phyloP scores from a whole-genome alignment of 2,888 invertebrate genomes.

The Tribolium freemani region DNA sequence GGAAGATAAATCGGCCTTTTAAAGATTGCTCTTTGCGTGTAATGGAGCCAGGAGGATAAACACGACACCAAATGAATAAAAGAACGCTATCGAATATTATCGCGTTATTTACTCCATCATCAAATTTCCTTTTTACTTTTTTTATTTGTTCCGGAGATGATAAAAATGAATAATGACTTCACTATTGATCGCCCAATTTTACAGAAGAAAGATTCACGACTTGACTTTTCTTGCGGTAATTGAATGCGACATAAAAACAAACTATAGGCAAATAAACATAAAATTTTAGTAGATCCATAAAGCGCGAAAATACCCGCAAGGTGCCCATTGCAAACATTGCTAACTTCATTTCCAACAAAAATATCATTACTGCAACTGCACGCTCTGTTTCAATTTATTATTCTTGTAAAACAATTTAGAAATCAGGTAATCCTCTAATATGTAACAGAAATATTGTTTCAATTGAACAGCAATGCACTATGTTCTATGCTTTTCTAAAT shows the following conservation, averaged over 20 bases:
- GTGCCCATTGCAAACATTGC: background rate
- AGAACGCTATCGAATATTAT: slow-evolving; percentile 3
- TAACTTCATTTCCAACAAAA: background rate
- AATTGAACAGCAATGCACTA: too few species aligned
- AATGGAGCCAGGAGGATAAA: background rate
- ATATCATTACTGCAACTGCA: background rate
- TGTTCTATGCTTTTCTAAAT: too few species aligned
- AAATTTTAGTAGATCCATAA: slow-evolving; percentile 11
- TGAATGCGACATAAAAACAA: slow-evolving; percentile 21
- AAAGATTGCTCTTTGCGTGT: background rate
- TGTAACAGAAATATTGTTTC: background rate
- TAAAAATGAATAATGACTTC: background rate
- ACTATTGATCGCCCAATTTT: slow-evolving; percentile 7
- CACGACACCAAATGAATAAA: slow-evolving; percentile 11
- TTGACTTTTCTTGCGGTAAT: slow-evolving; percentile 3
- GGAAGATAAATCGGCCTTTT: background rate
- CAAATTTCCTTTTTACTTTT: slow-evolving; percentile 12
- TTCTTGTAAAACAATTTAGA: background rate
- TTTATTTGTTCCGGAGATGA: background rate
- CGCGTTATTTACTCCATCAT: slow-evolving; percentile 10
- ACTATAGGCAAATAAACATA: slow-evolving; percentile 25
- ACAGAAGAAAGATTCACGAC: background rate
- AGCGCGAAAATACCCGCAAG: slow-evolving; percentile 14
- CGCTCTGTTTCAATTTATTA: background rate
- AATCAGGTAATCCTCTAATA: background rate